phyloP scores from a whole-genome alignment of 2,888 invertebrate genomes.

The Tetropium fuscum region DNA sequence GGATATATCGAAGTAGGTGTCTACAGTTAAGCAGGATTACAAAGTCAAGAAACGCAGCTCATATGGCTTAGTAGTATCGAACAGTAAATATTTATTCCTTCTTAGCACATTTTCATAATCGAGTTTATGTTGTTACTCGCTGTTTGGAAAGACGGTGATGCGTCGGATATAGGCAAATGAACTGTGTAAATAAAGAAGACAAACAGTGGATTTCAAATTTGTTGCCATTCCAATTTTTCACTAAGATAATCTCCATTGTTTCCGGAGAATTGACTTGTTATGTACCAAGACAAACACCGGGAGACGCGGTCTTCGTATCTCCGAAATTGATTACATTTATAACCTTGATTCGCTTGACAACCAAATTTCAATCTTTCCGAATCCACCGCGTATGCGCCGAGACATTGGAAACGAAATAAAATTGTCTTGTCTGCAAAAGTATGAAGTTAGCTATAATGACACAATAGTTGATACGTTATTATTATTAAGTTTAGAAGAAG shows the following conservation, averaged over 20 bases:
- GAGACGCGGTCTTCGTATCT: constrained; percentile 48
- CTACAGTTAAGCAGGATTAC: too few species aligned
- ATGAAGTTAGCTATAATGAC: too few species aligned
- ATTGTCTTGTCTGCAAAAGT: too few species aligned
- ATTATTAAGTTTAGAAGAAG: too few species aligned
- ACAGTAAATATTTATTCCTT: constrained; percentile 13
- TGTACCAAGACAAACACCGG: constrained; percentile 54
- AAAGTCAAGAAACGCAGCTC: too few species aligned
- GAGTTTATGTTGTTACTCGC: constrained; percentile 9
- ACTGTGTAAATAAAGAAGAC: constrained; percentile 57
- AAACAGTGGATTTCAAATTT: constrained; percentile 58
- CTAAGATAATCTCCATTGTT: constrained; percentile 58
- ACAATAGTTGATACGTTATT: too few species aligned
- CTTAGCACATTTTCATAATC: constrained; percentile 21
- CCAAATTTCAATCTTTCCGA: constrained; percentile 55
- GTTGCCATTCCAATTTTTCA: constrained; percentile 59
- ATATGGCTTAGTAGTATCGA: too few species aligned
- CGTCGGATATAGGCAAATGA: constrained; percentile 33
- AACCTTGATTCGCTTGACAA: constrained; percentile 52
- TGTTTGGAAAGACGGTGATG: constrained; percentile 6
- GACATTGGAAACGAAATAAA: too few species aligned
- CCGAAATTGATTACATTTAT: constrained; percentile 61
- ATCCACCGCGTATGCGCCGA: constrained; percentile 32
- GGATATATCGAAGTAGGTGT: too few species aligned
- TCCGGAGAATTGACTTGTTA: constrained; percentile 60